Base-by-base conservation (phyloP, 2,113 vertebrate genomes). In the Datnioides undecimradiatus region DNA sequence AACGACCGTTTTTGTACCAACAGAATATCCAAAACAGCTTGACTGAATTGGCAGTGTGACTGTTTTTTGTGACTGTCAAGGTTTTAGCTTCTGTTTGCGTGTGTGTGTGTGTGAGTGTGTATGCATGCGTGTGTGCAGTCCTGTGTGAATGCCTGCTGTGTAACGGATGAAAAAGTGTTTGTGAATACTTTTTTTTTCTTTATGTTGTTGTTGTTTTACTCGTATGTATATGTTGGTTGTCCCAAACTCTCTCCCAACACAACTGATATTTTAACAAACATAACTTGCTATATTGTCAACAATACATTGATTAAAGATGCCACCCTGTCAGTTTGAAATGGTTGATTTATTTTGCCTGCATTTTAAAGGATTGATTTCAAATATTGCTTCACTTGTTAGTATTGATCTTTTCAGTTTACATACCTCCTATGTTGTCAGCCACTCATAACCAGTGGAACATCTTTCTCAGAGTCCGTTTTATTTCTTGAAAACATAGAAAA, bases 221-320 rank as follows among this genome's bases (percentile, higher is more conserved):
- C 52, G 73, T 93, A 86, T 93, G 92, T 94, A 91, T 90, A 90
- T 94, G 88, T 93, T 79, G 88, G 73, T 87, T 90, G 83, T 93
- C 87, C 90, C 82, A 73, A 76, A 88, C 83, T 89, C 76, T 90
- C 88, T 92, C 88, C 84, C 80, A 41, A 84, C 80, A 90, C 87
- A 85, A 76, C 85, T 68, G 83, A 92, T 89, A 93, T 92, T 94
- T 93, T 92, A 93, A 88, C 84, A 54, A 89, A 91, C 82, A 89
- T 91, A 88, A 85, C 80, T 91, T 87, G 81, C 90, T 85, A 82
- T 92, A 87, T 89, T 91, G 91, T 93, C 89, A 81, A 85, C 77
- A 70, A 83, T 58, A 88, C 87, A 82, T 68, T 87, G 82, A 93
- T 92, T 93, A 94, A 94, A 94, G 83, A 90, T 77, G 80, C 54